phyloP scores from a whole-genome alignment of 1,140 invertebrate genomes.

The Drosophila mayri region DNA sequence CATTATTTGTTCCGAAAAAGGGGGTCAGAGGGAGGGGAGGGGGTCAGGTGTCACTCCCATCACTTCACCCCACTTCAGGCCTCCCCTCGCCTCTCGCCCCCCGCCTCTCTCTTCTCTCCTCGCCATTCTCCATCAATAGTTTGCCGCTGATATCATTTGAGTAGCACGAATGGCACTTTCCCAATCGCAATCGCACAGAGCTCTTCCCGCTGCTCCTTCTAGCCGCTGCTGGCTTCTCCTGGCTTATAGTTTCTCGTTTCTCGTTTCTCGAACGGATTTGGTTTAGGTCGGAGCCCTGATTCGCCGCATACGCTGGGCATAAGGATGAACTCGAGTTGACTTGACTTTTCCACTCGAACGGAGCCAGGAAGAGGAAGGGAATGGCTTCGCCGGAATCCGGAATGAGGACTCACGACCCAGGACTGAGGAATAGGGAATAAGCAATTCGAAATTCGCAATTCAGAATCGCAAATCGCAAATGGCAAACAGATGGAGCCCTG shows the following conservation, averaged over 20 bases:
- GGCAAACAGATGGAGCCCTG: slow-evolving; percentile 30
- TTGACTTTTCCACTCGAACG: slow-evolving; percentile 73
- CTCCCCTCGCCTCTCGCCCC: neutral
- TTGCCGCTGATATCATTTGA: slow-evolving; percentile 49
- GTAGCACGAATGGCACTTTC: slow-evolving; percentile 39
- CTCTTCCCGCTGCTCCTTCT: neutral
- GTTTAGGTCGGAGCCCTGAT: slow-evolving; percentile 26
- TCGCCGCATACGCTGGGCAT: slow-evolving; percentile 56
- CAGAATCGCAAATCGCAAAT: slow-evolving; percentile 40
- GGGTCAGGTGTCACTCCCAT: slow-evolving; percentile 12
- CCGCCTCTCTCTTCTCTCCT: too few relatives aligned
- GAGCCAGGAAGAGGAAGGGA: neutral
- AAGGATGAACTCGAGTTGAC: slow-evolving; percentile 50
- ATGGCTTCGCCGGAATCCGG: slow-evolving; percentile 29
- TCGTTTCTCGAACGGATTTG: slow-evolving; percentile 47
- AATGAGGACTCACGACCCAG: neutral
- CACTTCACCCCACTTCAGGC: neutral
- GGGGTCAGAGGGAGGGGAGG: neutral
- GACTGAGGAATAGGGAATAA: neutral
- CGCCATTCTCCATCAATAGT: slow-evolving; percentile 18
- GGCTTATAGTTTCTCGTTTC: slow-evolving; percentile 6
- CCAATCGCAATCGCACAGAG: slow-evolving; percentile 4
- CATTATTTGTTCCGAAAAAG: slow-evolving; percentile 66
- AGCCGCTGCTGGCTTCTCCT: too few relatives aligned
- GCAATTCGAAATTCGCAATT: slow-evolving; percentile 4